Base-by-base conservation (phyloP, 2,888 invertebrate species). In the Tipula confusa region DNA sequence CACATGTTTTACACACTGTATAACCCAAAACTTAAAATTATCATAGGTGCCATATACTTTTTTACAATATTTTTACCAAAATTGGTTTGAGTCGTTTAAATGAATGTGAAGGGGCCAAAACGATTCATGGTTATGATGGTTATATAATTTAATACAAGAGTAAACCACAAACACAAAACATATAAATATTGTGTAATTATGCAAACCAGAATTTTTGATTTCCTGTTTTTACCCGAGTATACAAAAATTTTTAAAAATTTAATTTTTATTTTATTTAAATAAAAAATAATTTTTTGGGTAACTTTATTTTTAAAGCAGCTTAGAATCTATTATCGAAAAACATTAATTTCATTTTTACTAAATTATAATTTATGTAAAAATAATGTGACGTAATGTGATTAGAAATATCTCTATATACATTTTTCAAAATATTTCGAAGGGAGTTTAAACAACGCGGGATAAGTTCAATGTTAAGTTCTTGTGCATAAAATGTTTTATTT, bases 161-260 rank as follows among this genome's bases (percentile, higher is more conserved):
- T 24, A 64, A 64, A 64, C 64, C 64, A 64, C 64, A 64, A 64
- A 64, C 64, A 64, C 64, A 64, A 64, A 64, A 24, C 18, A 9
- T 24, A 24, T 15, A 43, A 43, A 43, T 15, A 43, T 43, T 43
- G 24, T 24, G 64, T 64, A 64, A 24, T 64, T 64, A 64, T 24
- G 64, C 64, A 64, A 64, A 64, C 64, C 64, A 64, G 24, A 7
- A 64, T 64, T 64, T 64, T 64, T 64, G 64, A 64, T 64, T 64
- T 64, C 64, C 38, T 9, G 18, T 18, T 64, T 64, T 24, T 64
- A 64, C 64, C 64, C 64, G 9, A 64, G 18, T 9, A 64, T 1
- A 64, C 9, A 11, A 64, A 64, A 24, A 9, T 13, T 48, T 48
- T 18, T 11, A 15, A 48, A n/a, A 48, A 48, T 48, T 48, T 48